Evolutionary conservation across 2,888 invertebrate genomes (phyloP).

Genomic region (Scotopteryx bipunctaria): DNA sequence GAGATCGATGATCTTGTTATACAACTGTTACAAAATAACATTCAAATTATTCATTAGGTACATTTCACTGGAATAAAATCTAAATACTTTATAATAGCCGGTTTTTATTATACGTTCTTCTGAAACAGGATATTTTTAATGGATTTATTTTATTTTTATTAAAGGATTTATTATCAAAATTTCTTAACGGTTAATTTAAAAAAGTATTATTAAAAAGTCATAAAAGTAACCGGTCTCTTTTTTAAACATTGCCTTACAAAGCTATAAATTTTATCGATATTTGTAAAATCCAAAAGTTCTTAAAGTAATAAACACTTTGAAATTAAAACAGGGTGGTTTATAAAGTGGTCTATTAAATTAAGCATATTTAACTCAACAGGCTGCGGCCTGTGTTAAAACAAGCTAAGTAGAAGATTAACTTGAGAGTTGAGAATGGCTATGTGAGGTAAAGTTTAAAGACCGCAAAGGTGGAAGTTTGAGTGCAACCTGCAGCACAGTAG

Average conservation of each 20-base stretch:
- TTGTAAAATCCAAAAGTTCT: background rate
- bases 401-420: constrained; percentile 57
- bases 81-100: no score
- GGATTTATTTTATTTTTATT: no score
- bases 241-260: background rate
- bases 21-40: background rate
- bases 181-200: no score
- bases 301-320: background rate
- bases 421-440: constrained; percentile 50
- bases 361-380: constrained; percentile 48
- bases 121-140: no score
- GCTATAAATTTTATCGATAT: background rate
- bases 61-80: no score
- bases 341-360: constrained; percentile 30
- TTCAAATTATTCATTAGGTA: no score
- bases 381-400: constrained; percentile 50
- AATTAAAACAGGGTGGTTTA: background rate
- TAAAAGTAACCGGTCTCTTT: background rate
- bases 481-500: constrained; percentile 52
- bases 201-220: background rate
- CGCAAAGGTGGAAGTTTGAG: constrained; percentile 61
- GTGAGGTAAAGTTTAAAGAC: constrained; percentile 59
- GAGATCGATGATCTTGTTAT: background rate
- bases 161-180: no score
- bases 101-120: no score